phyloP scores from a whole-genome alignment of 2,888 invertebrate species.

The Ectemnius continuus region DNA sequence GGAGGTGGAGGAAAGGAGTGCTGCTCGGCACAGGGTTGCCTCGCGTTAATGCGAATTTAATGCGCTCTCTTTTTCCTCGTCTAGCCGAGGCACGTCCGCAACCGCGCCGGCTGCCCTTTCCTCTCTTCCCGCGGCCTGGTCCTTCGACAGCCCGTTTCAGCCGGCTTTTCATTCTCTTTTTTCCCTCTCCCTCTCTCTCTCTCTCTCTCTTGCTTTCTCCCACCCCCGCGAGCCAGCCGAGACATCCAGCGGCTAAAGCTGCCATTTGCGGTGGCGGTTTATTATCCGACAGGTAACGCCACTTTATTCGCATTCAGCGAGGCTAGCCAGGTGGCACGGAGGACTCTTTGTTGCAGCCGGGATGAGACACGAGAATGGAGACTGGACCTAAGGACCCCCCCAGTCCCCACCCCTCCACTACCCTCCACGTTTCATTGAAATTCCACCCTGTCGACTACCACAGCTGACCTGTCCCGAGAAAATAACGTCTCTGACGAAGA shows the following conservation, averaged over 20 bases:
- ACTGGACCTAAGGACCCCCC: not conserved
- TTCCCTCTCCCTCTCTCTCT: no score
- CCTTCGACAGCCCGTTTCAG: not conserved
- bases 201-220: not conserved
- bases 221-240: not conserved
- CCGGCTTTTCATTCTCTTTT: no score
- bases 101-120: not conserved
- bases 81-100: not conserved
- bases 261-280: slow-evolving; percentile 12
- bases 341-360: slow-evolving; percentile 13
- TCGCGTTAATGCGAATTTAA: slow-evolving; percentile 63
- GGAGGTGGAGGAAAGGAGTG: slow-evolving; percentile 8
- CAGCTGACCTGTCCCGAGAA: not conserved
- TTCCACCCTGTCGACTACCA: not conserved
- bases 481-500: not conserved
- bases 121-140: not conserved
- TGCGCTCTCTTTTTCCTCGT: slow-evolving; percentile 36
- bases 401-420: not conserved
- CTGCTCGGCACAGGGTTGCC: slow-evolving; percentile 1
- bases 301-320: slow-evolving; percentile 24
- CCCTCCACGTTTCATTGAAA: not conserved
- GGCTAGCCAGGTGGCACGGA: slow-evolving; percentile 15
- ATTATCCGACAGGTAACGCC: slow-evolving; percentile 31
- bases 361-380: not conserved
- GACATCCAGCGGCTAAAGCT: slow-evolving; percentile 1